Evolutionary conservation across 2,888 invertebrate species (phyloP).

Genomic region (Scaptomyza tumidula): DNA sequence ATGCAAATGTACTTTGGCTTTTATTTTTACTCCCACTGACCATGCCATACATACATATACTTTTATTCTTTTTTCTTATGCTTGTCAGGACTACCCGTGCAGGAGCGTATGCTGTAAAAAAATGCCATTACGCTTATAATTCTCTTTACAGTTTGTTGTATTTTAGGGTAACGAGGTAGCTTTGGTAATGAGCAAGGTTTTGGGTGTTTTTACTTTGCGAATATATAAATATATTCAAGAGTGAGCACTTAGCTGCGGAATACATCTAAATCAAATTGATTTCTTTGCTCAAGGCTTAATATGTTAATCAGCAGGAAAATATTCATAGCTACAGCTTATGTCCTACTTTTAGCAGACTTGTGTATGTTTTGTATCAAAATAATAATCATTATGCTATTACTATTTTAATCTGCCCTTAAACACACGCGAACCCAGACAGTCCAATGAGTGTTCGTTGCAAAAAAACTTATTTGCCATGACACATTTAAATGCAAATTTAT

Average conservation of each 20-base stretch:
- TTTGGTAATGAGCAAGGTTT: slow-evolving; percentile 25
- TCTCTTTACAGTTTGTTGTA: slow-evolving; percentile 1
- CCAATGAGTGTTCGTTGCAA: slow-evolving; percentile 1
- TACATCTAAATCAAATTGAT: neutral
- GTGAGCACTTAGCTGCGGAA: neutral
- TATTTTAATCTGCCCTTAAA: slow-evolving; percentile 34
- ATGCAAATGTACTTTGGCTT: slow-evolving; percentile 64
- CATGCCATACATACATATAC: slow-evolving; percentile 19
- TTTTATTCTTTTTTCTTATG: slow-evolving; percentile 9
- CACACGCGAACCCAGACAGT: slow-evolving; percentile 29
- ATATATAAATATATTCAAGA: neutral
- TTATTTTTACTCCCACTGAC: slow-evolving; percentile 5
- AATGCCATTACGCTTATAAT: slow-evolving; percentile 33
- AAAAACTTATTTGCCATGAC: slow-evolving; percentile 47
- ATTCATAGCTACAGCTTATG: slow-evolving; percentile 1
- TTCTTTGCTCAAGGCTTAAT: neutral
- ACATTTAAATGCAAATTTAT: slow-evolving; percentile 79
- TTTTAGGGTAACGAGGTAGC: neutral
- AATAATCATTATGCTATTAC: neutral
- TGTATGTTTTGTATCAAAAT: neutral
- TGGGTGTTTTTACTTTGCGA: neutral
- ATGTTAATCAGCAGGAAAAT: neutral
- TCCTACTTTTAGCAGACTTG: neutral
- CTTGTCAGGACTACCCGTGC: slow-evolving; percentile 20
- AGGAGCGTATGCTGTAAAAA: slow-evolving; percentile 29